Evolutionary conservation across 1,140 invertebrate species (phyloP), one percentile per base, ranked within the genome.

Genomic region (Platorchestia sp.): DNA sequence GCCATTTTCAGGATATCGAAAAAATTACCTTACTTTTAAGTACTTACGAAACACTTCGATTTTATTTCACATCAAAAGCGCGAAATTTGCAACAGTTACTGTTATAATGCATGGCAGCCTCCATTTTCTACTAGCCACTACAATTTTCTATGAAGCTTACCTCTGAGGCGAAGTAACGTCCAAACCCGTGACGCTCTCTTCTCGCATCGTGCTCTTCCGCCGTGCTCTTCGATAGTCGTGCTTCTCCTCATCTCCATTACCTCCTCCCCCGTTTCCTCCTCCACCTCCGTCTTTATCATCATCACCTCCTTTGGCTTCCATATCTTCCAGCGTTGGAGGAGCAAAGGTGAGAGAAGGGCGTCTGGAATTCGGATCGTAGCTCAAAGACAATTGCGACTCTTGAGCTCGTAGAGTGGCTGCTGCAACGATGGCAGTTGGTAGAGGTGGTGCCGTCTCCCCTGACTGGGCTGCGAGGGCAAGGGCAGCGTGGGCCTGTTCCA

Each of bases 191-290:
- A 93, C 91, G 45, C 91, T 93, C 91, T 93, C 91, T 93, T 93
- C 91, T 47, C 91, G 41, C 91, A 93, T 45, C 44, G 91, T 93
- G 86, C 91, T 53, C 95, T 95, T 95, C 51, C 75, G 47, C 97
- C 98, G 14, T 97, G 98, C 89, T 97, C 97, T 16, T 98, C 98
- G 97, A 97, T 98, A 7, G n/a, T 45, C 91, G 44, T 47, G 1
- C 96, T 97, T 97, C 10, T 89, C 87, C 36, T 95, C 95, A 22
- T 86, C 95, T 19, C 42, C 95, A 41, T 51, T 95, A 22, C 93
- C 45, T 3, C 44, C 44, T 91, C 89, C 89, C 36, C 41, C 42
- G 1, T 41, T 42, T 91, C 41, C 43, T 91, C 95, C 95, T 95
- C 95, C 95, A 22, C 95, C 95, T 40, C 95, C 95, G 44, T 95